Evolutionary conservation across 1,140 invertebrate genomes (phyloP), one percentile per base, ranked within the genome.

Genomic region (Pogonomyrmex barbatus): DNA sequence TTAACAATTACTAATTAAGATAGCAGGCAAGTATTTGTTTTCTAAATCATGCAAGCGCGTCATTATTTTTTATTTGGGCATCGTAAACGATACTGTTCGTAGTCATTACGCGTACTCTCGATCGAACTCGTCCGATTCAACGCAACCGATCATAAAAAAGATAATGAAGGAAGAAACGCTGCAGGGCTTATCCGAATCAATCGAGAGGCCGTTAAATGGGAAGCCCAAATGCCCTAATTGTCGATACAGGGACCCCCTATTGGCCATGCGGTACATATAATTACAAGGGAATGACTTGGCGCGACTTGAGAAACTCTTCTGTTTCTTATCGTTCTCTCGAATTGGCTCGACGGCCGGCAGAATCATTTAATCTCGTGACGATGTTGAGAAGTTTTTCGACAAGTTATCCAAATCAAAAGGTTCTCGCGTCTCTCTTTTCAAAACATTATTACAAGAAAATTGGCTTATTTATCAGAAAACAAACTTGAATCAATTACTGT

Each of bases 351-450:
- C 89, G 87, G 88, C 86, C 89, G 63, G 85, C 89, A 58, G 83
- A 91, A 91, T 94, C 93, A 94, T 94, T 94, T 94, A 93, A 94
- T 94, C 92, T 90, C 92, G 92, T 93, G 92, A 93, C 92, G 92
- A 89, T 88, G 89, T 88, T 73, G 47, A 47, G 77, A 78, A 82
- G 60, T 63, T 75, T 63, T 75, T 47, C 33, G 65, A 45, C 82
- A 65, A 89, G 45, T 67, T 73, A 52, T 73, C 73, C 39, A 58
- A 87, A 81, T 83, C 67, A 83, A 56, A 71, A 30, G 30, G 77
- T 33, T 45, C 33, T 24, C 75, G 33, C 2, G 1, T 5, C 6
- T 8, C 9, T n/a, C 9, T 71, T 58, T 14, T 77, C 56, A 24
- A 36, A 45, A 58, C 14, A 30, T 71, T 4, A 73, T 47, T 24